phyloP scores from a whole-genome alignment of 53 echinoderm and acorn worm species.

The Henricia sp. region DNA sequence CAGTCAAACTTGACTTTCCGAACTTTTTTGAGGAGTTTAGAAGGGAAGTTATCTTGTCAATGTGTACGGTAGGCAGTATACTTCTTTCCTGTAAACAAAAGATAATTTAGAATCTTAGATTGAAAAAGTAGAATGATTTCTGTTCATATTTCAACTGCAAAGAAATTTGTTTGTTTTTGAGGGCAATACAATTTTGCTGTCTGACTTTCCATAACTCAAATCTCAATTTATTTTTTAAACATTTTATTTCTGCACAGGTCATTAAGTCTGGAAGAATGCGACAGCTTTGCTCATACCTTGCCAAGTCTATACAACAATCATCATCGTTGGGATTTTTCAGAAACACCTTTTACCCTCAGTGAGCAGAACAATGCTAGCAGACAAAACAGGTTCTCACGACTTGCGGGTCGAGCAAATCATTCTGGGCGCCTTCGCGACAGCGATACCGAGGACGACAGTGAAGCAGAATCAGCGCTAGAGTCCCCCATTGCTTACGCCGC shows the following conservation, averaged over 20 bases:
- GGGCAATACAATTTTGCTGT: no score
- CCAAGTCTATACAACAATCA: constrained; percentile 72
- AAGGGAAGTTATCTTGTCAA: no score
- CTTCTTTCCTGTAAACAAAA: no score
- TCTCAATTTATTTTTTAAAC: constrained; percentile 1
- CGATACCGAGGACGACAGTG: constrained; percentile 47
- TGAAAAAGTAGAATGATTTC: no score
- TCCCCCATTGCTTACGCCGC: constrained; percentile 1
- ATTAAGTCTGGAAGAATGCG: constrained; percentile 74
- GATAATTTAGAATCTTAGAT: no score
- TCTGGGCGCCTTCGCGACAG: constrained; percentile 26
- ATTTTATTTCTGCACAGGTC: constrained; percentile 40
- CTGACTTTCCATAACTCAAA: no score
- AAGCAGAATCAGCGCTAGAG: background rate
- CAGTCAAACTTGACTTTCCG: no score
- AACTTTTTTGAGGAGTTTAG: no score
- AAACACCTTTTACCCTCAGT: constrained; percentile 52
- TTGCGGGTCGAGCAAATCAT: constrained; percentile 3
- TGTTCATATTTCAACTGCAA: no score
- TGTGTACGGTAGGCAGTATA: no score
- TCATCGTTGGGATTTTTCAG: constrained; percentile 76
- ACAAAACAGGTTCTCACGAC: constrained; percentile 38
- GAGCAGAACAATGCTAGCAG: constrained; percentile 48
- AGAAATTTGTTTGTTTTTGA: no score
- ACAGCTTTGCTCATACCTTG: constrained; percentile 87